Evolutionary conservation across 2,888 invertebrate genomes (phyloP).

Genomic region (Dryobota labecula): DNA sequence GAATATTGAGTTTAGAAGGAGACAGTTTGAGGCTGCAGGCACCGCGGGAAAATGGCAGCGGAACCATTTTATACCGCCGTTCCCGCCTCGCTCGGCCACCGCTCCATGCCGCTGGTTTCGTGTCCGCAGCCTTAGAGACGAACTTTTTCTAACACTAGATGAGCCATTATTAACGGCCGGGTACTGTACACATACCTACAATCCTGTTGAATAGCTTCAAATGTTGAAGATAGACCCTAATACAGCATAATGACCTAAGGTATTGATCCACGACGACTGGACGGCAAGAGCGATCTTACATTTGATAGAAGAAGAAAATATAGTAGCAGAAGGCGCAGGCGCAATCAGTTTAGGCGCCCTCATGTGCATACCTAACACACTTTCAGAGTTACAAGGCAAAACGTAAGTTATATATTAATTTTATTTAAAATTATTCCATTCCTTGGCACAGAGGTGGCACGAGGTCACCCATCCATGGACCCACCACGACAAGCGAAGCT

Average conservation of each 20-base stretch:
- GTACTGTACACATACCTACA: background rate
- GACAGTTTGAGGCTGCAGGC: too few species aligned
- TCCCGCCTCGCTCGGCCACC: too few species aligned
- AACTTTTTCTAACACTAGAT: background rate
- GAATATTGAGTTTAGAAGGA: background rate
- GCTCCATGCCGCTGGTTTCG: too few species aligned
- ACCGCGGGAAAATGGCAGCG: too few species aligned
- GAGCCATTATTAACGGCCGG: background rate
- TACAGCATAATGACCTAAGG: conserved; percentile 70
- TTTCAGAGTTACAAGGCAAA: conserved; percentile 75
- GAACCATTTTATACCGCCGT: too few species aligned
- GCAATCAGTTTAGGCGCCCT: conserved; percentile 95
- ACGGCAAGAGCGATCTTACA: conserved; percentile 93
- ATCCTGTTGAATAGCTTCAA: background rate
- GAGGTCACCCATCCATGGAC: background rate
- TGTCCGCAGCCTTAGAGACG: too few species aligned
- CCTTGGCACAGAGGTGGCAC: background rate
- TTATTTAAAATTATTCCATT: background rate
- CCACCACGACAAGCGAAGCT: too few species aligned
- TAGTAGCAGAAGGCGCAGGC: conserved; percentile 96
- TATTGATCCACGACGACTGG: conserved; percentile 94
- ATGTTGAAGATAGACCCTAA: background rate
- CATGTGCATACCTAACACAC: conserved; percentile 87
- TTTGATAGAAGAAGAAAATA: conserved; percentile 94
- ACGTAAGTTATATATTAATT: conserved; percentile 66